Evolutionary conservation across 1,140 invertebrate species (phyloP).

Genomic region (Fopius arisanus): DNA sequence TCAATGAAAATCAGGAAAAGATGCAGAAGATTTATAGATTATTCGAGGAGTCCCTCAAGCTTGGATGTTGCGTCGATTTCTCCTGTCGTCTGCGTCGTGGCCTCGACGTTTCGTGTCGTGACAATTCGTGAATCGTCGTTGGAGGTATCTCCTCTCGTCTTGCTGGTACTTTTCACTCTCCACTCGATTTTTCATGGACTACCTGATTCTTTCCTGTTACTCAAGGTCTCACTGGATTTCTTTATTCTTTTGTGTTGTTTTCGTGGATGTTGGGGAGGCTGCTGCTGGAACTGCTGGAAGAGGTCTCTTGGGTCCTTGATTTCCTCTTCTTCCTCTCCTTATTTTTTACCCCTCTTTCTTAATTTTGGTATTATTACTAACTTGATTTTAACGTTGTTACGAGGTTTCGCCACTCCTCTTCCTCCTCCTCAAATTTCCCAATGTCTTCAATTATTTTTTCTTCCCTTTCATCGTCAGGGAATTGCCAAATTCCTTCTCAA

Average conservation of each 20-base stretch:
- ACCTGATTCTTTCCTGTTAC: not conserved
- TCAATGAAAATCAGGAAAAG: too few relatives aligned
- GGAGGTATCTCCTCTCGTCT: constrained; percentile 25
- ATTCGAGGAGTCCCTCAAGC: constrained; percentile 6
- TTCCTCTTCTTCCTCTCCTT: constrained; percentile 31
- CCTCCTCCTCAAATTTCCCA: constrained; percentile 78
- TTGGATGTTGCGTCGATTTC: constrained; percentile 5
- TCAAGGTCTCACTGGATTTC: not conserved
- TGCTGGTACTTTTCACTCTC: not conserved
- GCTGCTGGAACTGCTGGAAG: constrained; percentile 14
- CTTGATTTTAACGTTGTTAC: too few relatives aligned
- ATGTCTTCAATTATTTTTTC: constrained; percentile 85
- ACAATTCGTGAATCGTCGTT: constrained; percentile 42
- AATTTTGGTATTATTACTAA: too few relatives aligned
- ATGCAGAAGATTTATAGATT: too few relatives aligned
- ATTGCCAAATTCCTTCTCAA: constrained; percentile 81
- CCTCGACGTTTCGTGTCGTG: constrained; percentile 18
- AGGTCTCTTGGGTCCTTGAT: constrained; percentile 21
- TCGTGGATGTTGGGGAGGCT: not conserved
- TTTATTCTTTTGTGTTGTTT: constrained; percentile 22
- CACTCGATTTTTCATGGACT: constrained; percentile 1
- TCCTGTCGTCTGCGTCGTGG: constrained; percentile 22
- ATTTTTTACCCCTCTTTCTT: constrained; percentile 10
- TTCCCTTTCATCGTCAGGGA: constrained; percentile 88
- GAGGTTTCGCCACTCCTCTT: constrained; percentile 36